Evolutionary conservation across 2,797 vertebrate genomes (phyloP).

Genomic region (Manis crassicaudata): DNA sequence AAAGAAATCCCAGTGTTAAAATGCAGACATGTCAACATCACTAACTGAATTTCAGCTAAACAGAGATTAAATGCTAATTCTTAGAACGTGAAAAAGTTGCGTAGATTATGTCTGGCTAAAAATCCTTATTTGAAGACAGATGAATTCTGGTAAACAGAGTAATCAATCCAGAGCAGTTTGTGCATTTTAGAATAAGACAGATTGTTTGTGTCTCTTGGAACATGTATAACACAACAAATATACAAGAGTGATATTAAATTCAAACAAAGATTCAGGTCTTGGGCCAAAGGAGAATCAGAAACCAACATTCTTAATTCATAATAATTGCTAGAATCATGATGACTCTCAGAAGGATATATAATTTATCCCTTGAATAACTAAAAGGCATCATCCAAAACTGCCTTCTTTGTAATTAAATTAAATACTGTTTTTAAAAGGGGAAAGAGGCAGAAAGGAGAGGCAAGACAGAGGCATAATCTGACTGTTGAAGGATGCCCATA

Average conservation of each 20-base stretch:
- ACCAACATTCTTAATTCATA: slow-evolving; percentile 78
- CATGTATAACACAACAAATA: slow-evolving; percentile 71
- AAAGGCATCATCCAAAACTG: slow-evolving; percentile 74
- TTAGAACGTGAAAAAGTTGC: slow-evolving; percentile 90
- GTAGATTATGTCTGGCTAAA: slow-evolving; percentile 91
- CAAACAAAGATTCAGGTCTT: slow-evolving; percentile 75
- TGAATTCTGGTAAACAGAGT: slow-evolving; percentile 91
- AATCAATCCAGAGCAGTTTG: slow-evolving; percentile 89
- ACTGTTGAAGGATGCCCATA: slow-evolving; percentile 68
- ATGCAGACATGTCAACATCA: slow-evolving; percentile 93
- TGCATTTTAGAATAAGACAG: slow-evolving; percentile 87
- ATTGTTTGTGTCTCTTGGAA: slow-evolving; percentile 80
- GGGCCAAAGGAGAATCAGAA: slow-evolving; percentile 74
- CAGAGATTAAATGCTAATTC: slow-evolving; percentile 94
- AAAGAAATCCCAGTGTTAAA: slow-evolving; percentile 94
- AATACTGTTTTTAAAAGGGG: slow-evolving; percentile 74
- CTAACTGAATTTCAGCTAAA: slow-evolving; percentile 97
- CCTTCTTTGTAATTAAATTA: slow-evolving; percentile 77
- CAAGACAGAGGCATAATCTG: slow-evolving; percentile 62
- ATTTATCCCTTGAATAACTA: slow-evolving; percentile 79
- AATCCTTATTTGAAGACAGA: slow-evolving; percentile 91
- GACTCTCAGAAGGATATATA: slow-evolving; percentile 71
- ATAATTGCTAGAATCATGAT: slow-evolving; percentile 76
- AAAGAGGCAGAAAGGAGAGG: neutral
- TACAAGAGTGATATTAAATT: slow-evolving; percentile 66